Base-by-base conservation (phyloP, 1,140 invertebrate genomes). In the Dinothrombium tinctorium region DNA sequence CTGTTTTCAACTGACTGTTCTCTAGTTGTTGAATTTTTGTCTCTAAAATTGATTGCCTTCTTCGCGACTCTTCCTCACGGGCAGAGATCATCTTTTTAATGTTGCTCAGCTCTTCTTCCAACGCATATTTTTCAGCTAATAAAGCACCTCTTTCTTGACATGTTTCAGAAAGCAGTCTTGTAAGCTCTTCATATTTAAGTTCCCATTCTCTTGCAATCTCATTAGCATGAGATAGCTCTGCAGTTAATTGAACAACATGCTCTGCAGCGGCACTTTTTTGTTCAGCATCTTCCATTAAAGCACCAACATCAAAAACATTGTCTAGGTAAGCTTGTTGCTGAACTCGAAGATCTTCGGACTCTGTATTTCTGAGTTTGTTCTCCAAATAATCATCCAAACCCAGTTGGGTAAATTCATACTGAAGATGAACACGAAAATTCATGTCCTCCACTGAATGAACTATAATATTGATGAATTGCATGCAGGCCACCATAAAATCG, bases 401-500 rank as follows among this genome's bases (percentile, higher is more conserved):
- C 19, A 98, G 69, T 42, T 82, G 73, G 2, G 86, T 90, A 56
- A 98, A 96, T 63, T 98, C 92, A 56, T 96, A 92, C 59, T 99
- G 92, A 37, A 99, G 65, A 60, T 94, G 84, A 6, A 96, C 87
- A 35, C 92, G 63, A 59, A 92, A 95, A 62, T 96, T 98, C 84
- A 96, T 94, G 54, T 98, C 86, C 54, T 98, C 90, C 0, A 96
- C 89, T 0, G 87, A 95, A 64, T 98, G 92, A 0, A 98, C 90
- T 25, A 98, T 80, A 37, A 98, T 95, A 56, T 98, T 98, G 49
- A 98, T 81, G 63, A 98, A 98, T 64, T 98, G 90, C 82, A 96
- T 94, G 59, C 87, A 96, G 2, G 90, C 87, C 58, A 80, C 84
- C 84, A 96, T 95, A 62, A 96, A 96, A 58, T 98, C 92, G 53